Percentiles rank a stretch among this genome's conserved stretches.
Evolutionary conservation across 2,888 invertebrate genomes (phyloP).

Genomic region (Cryptocheilus praepositus): DNA sequence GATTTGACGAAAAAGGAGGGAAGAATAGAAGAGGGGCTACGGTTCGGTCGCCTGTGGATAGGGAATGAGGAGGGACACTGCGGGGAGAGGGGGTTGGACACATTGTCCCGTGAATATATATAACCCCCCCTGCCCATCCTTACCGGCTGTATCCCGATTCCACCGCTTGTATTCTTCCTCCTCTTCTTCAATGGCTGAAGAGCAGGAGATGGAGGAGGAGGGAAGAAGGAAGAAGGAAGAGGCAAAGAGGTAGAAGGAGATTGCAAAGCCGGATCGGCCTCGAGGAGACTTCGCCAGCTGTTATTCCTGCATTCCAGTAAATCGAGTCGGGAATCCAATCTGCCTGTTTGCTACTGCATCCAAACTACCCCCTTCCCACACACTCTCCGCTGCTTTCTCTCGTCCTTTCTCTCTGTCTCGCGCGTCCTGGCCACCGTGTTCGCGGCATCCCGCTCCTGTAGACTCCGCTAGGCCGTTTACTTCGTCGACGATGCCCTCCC

Average conservation of each 20-base stretch:
- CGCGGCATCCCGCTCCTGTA: neutral
- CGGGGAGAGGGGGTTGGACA: constrained; percentile 10
- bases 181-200: constrained; percentile 4
- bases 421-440: neutral
- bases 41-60: constrained; percentile 10
- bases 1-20: constrained; percentile 45
- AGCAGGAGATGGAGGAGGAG: constrained; percentile 10
- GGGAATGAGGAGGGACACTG: constrained; percentile 13
- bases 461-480: constrained; percentile 20
- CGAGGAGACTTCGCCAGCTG: constrained; percentile 62
- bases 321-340: constrained; percentile 70
- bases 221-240: constrained; percentile 38
- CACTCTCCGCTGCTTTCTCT: constrained; percentile 11
- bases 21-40: constrained; percentile 16
- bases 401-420: constrained; percentile 14
- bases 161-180: constrained; percentile 36
- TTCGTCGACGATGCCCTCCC: constrained; percentile 5
- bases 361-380: constrained; percentile 45
- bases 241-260: constrained; percentile 51
- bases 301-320: constrained; percentile 69
- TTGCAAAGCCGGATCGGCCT: constrained; percentile 61
- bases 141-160: constrained; percentile 34
- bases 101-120: constrained; percentile 42
- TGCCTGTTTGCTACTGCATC: constrained; percentile 65
- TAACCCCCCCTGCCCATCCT: constrained; percentile 13